phyloP scores from a whole-genome alignment of 2,888 invertebrate species.

The Cerastoderma edule region DNA sequence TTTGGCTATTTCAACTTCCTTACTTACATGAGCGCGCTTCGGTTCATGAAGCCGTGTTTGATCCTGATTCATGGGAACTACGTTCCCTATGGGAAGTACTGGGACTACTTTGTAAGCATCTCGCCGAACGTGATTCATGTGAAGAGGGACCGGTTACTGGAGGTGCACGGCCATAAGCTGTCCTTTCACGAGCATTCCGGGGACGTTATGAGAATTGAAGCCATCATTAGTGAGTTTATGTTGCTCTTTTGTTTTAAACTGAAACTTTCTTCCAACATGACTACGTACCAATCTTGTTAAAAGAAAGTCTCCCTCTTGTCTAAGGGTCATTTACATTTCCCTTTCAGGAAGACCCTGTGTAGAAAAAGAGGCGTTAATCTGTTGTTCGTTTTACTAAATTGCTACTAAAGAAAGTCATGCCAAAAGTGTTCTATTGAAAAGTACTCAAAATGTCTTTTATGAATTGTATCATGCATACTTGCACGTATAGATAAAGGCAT shows the following conservation, averaged over 20 bases:
- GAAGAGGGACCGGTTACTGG: conserved; percentile 36
- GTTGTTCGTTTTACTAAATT: not conserved
- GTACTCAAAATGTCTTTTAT: too few relatives aligned
- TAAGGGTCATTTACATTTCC: not conserved
- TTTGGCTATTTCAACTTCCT: conserved; percentile 49
- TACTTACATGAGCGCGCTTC: conserved; percentile 53
- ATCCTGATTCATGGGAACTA: conserved; percentile 61
- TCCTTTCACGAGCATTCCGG: conserved; percentile 64
- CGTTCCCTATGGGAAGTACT: conserved; percentile 63
- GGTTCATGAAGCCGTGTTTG: conserved; percentile 65
- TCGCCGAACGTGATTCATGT: conserved; percentile 66
- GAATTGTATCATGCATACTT: too few relatives aligned
- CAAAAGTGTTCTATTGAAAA: too few relatives aligned
- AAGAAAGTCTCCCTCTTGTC: not conserved
- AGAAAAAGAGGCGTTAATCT: not conserved
- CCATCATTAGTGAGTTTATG: conserved; percentile 54
- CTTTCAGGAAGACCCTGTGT: not conserved
- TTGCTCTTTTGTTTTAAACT: too few relatives aligned
- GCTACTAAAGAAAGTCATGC: not conserved
- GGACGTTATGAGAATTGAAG: conserved; percentile 65
- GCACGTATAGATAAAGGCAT: too few relatives aligned
- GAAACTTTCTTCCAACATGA: too few relatives aligned
- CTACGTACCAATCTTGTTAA: not conserved
- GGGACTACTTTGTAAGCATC: conserved; percentile 63
- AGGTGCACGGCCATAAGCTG: conserved; percentile 59